Base-by-base conservation (phyloP, 1,140 invertebrate genomes). In the Galendromus occidentalis region DNA sequence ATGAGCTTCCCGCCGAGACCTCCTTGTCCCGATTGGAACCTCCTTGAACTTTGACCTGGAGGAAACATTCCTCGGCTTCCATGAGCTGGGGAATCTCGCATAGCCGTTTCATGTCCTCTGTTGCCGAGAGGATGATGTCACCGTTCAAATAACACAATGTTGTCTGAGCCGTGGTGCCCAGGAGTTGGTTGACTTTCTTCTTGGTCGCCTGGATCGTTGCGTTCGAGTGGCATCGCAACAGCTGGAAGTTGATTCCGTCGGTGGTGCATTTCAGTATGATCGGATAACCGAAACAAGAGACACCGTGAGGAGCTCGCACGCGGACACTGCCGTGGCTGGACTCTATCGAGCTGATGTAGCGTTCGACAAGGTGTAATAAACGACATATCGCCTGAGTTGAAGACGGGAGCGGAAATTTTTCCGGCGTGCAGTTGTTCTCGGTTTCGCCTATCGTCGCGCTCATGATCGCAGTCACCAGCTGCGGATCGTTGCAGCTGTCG, bases 321-420 rank as follows among this genome's bases (percentile, higher is more conserved):
- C 80, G 72, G 2, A 75, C 72, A 5, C 72, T 72, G 17, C 71
- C 69, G 66, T 79, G 75, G 30, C 70, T 70, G 68, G 79, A 79
- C 69, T 81, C 80, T 20, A 80, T 77, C 39, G 72, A 74, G 30
- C 76, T 72, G 29, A 80, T 73, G 69, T 80, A 81, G 28, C 73
- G 69, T 68, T 80, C 78, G 6, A 76, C 78, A 25, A 80, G 73
- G 73, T 75, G 73, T 63, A 80, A 66, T 42, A 80, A 67, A 5
- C 79, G 71, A 42, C 78, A 74, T 64, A 80, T 78, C 66, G 76
- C 76, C 70, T 79, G 74, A 30, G 70, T 76, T 77, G 65, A 33
- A 47, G 33, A 39, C 14, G 30, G 30, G 1, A 44, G 20, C 66
- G 41, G 41, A 66, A 67, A 66, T 25, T 18, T 67, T 6, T 33